Conservation (phyloP, 2,797 vertebrate genomes). For the Gallinago nigripennis region DNA sequence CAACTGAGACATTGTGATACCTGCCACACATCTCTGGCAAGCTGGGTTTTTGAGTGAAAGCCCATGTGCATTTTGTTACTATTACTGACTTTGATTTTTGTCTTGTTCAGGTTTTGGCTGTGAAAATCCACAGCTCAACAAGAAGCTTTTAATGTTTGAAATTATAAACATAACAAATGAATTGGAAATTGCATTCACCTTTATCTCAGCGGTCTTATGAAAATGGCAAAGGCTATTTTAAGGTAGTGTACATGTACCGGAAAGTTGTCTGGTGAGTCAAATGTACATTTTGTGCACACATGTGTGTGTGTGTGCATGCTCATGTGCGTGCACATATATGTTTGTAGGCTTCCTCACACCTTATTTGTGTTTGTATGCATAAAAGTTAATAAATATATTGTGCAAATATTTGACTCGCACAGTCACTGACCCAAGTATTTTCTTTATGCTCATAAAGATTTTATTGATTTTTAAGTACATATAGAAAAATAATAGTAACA, state of each 20-base stretch:
- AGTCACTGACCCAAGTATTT: neutral
- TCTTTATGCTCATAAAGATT: neutral
- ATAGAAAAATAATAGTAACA: neutral
- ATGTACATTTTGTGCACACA: accelerated
- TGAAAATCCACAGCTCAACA: neutral
- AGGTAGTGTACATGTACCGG: neutral
- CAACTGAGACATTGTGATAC: neutral
- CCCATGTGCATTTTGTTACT: neutral
- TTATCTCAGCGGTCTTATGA: neutral
- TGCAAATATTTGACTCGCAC: neutral
- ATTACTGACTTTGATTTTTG: neutral
- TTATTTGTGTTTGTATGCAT: neutral
- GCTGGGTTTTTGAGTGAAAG: neutral
- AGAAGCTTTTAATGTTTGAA: neutral
- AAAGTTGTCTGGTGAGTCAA: neutral
- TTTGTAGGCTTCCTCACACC: neutral
- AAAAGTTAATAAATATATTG: neutral
- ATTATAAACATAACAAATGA: neutral
- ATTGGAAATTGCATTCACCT: neutral
- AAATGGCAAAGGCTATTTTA: neutral
- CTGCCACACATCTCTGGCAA: neutral
- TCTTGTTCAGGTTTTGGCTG: neutral
- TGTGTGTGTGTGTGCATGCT: accelerated
- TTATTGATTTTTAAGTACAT: neutral
- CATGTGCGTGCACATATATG: neutral